Percentiles rank a stretch among this genome's conserved stretches.
Evolutionary conservation across 2,888 invertebrate genomes (phyloP).

Genomic region (Gnatocerus cornutus): DNA sequence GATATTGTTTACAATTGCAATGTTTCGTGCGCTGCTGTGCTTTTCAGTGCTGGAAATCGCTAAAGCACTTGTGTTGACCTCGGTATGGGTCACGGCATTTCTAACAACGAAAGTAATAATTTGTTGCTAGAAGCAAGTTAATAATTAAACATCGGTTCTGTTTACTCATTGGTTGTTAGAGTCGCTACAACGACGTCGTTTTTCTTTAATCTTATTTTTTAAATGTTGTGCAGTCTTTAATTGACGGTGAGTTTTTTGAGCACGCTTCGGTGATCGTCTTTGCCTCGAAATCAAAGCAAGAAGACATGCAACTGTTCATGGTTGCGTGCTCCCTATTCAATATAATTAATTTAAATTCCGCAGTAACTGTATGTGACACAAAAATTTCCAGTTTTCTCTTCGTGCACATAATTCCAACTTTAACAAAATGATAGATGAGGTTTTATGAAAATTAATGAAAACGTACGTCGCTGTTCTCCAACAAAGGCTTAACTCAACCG

Average conservation of each 20-base stretch:
- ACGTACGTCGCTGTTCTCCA: slow-evolving; percentile 4
- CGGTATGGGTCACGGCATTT: slow-evolving; percentile 25
- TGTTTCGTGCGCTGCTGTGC: slow-evolving; percentile 41
- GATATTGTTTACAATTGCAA: slow-evolving; percentile 44
- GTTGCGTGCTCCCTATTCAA: slow-evolving; percentile 8
- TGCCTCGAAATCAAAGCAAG: slow-evolving; percentile 1
- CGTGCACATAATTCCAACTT: slow-evolving; percentile 15
- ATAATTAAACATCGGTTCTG: too few species aligned
- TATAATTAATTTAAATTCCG: slow-evolving; percentile 19
- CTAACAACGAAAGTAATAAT: too few species aligned
- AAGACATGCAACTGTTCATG: slow-evolving; percentile 13
- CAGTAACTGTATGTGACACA: slow-evolving; percentile 11
- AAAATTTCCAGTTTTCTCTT: slow-evolving; percentile 10
- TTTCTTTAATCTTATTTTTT: too few species aligned
- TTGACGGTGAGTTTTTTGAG: too few species aligned
- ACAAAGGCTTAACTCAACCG: slow-evolving; percentile 6
- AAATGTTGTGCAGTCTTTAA: too few species aligned
- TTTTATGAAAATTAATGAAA: slow-evolving; percentile 30
- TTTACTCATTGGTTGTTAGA: too few species aligned
- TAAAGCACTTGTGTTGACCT: slow-evolving; percentile 10
- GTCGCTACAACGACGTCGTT: too few species aligned
- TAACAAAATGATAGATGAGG: slow-evolving; percentile 24
- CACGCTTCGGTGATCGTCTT: too few species aligned
- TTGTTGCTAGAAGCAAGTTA: too few species aligned
- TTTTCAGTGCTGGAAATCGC: slow-evolving; percentile 26